Base-by-base conservation (phyloP, 2,888 invertebrate species). In the Himalopsyche tibetana region DNA sequence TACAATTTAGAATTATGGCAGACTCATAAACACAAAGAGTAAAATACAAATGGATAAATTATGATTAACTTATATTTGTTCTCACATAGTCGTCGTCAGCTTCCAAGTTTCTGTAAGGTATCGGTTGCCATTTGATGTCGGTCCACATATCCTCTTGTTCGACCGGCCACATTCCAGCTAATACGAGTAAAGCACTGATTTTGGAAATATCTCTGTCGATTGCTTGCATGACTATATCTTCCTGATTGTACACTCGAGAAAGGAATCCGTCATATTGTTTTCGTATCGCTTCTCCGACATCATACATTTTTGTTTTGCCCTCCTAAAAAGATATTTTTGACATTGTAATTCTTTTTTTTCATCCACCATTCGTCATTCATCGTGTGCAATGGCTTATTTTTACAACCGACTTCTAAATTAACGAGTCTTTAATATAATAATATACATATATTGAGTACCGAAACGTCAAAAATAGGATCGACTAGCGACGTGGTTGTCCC, bases 181-280 rank as follows among this genome's bases (percentile, higher is more conserved):
- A 92, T 89, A 96, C 95, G 88, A 96, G 91, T 85, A 95, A 92
- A 0, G 95, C 95, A 55, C 96, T 95, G 94, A 95, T 96, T 91
- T 96, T 95, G 38, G 97, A 96, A 87, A 96, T 92, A 89, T 96
- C 95, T 88, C 94, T 95, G 90, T 96, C 96, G 0, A 96, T 96
- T 84, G 95, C 95, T 88, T 94, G 93, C 86, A 94, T 94, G 55
- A 92, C 90, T 88, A 92, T 92, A 88, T 90, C 91, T 40, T 91
- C 92, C 92, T 89, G 79, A 55, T 91, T 89, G 90, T 92, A 95
- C 88, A 91, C 90, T 83, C 91, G 91, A 74, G 94, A 93, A 89
- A 95, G 90, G 89, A 94, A 94, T 38, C 91, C 90, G 86, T 92
- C 90, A 89, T 95, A 95, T 90, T 92, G 91, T 85, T 92, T 91